phyloP scores from a whole-genome alignment of 2,888 invertebrate species.

The Ariolimax columbianus region DNA sequence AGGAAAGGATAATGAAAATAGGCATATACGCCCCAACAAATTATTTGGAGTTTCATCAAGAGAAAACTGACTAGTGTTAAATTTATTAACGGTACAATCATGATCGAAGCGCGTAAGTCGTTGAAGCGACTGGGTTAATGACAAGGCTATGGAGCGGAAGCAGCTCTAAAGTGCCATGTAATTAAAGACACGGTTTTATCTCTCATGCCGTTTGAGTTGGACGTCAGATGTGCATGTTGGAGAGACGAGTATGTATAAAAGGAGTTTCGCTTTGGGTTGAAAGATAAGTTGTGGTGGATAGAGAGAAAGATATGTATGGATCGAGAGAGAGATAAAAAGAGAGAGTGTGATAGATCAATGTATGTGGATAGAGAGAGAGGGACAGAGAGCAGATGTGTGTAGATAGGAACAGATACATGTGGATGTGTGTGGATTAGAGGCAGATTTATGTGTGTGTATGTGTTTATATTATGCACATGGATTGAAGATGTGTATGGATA shows the following conservation, averaged over 20 bases:
- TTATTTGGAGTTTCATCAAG: not conserved
- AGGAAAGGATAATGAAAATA: not conserved
- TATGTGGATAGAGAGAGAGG: not conserved
- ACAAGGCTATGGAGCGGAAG: not conserved
- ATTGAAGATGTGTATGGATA: too few relatives aligned
- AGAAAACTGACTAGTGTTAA: not conserved
- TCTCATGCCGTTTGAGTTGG: not conserved
- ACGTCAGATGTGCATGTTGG: not conserved
- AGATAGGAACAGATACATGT: too few relatives aligned
- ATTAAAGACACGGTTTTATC: not conserved
- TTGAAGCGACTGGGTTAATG: not conserved
- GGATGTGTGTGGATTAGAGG: too few relatives aligned
- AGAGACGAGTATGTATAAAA: not conserved
- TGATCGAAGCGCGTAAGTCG: not conserved
- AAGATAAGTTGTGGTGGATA: not conserved
- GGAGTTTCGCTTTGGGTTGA: not conserved
- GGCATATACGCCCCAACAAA: not conserved
- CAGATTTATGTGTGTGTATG: too few relatives aligned
- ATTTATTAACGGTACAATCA: not conserved
- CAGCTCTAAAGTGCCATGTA: not conserved
- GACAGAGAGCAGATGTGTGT: too few relatives aligned
- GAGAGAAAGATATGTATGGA: not conserved
- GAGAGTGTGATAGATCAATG: too few relatives aligned
- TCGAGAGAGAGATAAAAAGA: not conserved
- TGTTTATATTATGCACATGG: too few relatives aligned